A percentile compares a stretch with the other conserved stretches of the same genome.
These are phyloP conservation scores for Ictalurus furcatus DNA, from an alignment of 2,113 vertebrate genomes.

Conservation along the genomic window DNA sequence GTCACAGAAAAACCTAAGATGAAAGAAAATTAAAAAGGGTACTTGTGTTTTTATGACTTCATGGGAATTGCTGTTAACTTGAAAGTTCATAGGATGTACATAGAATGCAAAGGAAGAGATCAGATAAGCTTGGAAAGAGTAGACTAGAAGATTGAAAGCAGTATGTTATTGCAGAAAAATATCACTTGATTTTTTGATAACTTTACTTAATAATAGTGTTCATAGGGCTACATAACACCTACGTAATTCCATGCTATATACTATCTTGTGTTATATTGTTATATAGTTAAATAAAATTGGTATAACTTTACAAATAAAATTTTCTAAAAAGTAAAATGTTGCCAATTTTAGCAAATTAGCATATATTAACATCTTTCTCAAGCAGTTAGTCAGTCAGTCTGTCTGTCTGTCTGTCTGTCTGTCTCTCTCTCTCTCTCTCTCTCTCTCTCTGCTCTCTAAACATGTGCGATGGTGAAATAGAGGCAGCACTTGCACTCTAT, in stretches of 20 bases:
- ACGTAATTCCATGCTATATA: not conserved
- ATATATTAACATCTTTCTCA: slow-evolving; percentile 8
- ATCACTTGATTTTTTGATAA: not conserved
- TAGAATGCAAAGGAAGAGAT: not conserved
- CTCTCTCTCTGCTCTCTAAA: slow-evolving; percentile 21
- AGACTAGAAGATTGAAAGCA: not conserved
- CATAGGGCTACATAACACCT: not conserved
- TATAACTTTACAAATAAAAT: not conserved
- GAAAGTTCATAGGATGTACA: not conserved
- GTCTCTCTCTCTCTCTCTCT: not conserved
- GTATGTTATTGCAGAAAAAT: slow-evolving; percentile 1
- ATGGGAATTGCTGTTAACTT: not conserved
- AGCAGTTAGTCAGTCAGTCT: slow-evolving; percentile 5
- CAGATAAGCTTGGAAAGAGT: not conserved
- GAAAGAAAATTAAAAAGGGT: not conserved
- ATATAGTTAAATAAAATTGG: not conserved
- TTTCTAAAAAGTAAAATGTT: not conserved
- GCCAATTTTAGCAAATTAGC: not conserved
- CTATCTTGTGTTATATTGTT: not conserved
- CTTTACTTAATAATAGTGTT: not conserved
- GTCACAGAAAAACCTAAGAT: not conserved
- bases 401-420: not conserved
- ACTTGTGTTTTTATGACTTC: not conserved
- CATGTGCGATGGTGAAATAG: slow-evolving; percentile 36
- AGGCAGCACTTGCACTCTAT: slow-evolving; percentile 62